Base-by-base conservation (phyloP, 2,113 vertebrate species). In the Heterocephalus glaber region DNA sequence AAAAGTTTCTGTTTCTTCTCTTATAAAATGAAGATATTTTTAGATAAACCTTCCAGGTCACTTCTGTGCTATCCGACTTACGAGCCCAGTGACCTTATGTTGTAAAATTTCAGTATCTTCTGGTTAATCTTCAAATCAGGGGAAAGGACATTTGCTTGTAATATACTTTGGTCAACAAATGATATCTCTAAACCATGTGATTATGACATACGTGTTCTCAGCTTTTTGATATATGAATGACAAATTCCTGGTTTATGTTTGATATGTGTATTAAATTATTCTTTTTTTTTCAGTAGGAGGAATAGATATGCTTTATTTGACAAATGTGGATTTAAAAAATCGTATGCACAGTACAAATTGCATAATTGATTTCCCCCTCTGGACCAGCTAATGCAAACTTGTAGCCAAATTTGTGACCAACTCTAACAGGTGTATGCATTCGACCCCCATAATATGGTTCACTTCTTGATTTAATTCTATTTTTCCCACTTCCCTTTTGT, bases 11-110 rank as follows among this genome's bases (percentile, higher is more conserved):
- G 17, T 89, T 72, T 92, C 19, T 89, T 86, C 12, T 30, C n/a
- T 77, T 92, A n/a, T 70, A 94, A 95, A 94, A 86, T 56, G 60
- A 81, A 86, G 41, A 20, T 49, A 28, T 52, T 89, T 85, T 95
- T 89, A 76, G 49, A 87, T 84, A 87, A 92, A 58, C 35, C 7
- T 38, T 93, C 26, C 81, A 86, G 74, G 61, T 91, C 83, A 89
- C 3, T 13, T 96, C 66, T 88, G 41, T 52, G 95, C 38, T 89
- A 68, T 52, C 60, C 89, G 66, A 84, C 35, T 82, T 92, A 41
- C 26, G 49, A 74, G 81, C 26, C 8, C 30, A 80, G n/a, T 24
- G 54, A 17, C 49, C 66, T 83, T 60, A 89, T 77, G 70, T 60
- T 19, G 52, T 74, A 92, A 84, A 94, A 87, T 70, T 63, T 95